phyloP scores from a whole-genome alignment of 2,888 invertebrate genomes.

The Candidula unifasciata region DNA sequence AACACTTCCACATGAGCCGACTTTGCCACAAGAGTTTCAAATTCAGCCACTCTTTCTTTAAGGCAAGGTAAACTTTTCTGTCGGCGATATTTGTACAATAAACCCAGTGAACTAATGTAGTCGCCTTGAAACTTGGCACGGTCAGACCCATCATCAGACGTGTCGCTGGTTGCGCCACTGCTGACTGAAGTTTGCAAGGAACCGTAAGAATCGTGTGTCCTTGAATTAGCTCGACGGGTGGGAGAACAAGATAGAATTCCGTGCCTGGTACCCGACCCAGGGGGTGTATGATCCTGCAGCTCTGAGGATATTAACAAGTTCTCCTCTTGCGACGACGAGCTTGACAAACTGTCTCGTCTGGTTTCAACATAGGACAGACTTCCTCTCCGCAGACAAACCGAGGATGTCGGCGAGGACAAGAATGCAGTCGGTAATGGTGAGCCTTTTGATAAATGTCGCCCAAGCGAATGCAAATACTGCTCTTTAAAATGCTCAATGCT shows the following conservation, averaged over 20 bases:
- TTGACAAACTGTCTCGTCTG: constrained; percentile 36
- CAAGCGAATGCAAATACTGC: constrained; percentile 43
- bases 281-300: background rate
- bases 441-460: background rate
- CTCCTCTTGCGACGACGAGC: constrained; percentile 24
- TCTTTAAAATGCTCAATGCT: constrained; percentile 46
- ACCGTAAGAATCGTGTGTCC: background rate
- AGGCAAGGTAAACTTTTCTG: constrained; percentile 15
- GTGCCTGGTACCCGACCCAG: background rate
- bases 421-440: background rate
- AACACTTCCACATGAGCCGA: background rate
- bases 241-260: background rate
- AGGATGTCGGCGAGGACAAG: background rate
- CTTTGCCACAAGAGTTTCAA: constrained; percentile 27
- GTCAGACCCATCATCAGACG: background rate
- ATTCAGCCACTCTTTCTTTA: constrained; percentile 22
- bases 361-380: constrained; percentile 8
- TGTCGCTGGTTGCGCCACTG: too few species aligned
- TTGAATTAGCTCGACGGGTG: background rate
- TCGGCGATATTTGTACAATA: constrained; percentile 6
- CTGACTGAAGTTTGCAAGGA: background rate
- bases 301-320: background rate
- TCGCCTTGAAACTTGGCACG: constrained; percentile 24
- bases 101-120: constrained; percentile 42
- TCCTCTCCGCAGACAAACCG: background rate